A percentile compares a stretch with the other conserved stretches of the same genome.
Conservation (phyloP, 2,888 invertebrate genomes). For the Cephalotes varians region DNA sequence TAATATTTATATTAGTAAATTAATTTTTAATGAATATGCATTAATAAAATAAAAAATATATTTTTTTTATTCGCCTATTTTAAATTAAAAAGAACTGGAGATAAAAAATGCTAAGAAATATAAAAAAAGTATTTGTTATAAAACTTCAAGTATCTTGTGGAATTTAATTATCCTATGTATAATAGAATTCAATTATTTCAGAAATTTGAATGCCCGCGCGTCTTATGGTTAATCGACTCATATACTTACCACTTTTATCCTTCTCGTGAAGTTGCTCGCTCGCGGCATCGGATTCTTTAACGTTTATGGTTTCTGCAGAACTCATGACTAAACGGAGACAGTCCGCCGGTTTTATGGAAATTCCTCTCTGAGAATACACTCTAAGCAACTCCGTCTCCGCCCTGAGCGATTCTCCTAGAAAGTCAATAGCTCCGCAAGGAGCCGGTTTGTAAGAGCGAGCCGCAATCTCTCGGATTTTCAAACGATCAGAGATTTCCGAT, state of each 20-base stretch:
- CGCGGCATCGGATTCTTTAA: not conserved
- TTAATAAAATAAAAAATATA: not conserved
- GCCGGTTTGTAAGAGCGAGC: not conserved
- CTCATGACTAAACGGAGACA: not conserved
- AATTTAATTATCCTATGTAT: not conserved
- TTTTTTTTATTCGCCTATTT: not conserved
- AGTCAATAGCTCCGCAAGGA: not conserved
- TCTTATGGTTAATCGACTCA: not conserved
- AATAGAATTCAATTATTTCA: not conserved
- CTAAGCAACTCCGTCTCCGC: not conserved
- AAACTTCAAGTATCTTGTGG: not conserved
- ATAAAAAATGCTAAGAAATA: not conserved
- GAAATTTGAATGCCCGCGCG: not conserved
- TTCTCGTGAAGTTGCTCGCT: not conserved
- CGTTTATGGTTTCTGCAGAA: not conserved
- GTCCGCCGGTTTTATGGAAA: not conserved
- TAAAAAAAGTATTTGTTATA: not conserved
- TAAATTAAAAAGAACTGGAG: not conserved
- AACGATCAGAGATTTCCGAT: not conserved
- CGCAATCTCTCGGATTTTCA: not conserved
- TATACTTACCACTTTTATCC: not conserved
- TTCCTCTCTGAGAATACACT: not conserved
- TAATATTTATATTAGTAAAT: not conserved
- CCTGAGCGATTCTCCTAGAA: not conserved
- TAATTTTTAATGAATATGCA: not conserved